Percentiles rank a stretch among this genome's conserved stretches.
phyloP scores from a whole-genome alignment of 2,888 invertebrate species.

The Sphaerophoria rueppellii region DNA sequence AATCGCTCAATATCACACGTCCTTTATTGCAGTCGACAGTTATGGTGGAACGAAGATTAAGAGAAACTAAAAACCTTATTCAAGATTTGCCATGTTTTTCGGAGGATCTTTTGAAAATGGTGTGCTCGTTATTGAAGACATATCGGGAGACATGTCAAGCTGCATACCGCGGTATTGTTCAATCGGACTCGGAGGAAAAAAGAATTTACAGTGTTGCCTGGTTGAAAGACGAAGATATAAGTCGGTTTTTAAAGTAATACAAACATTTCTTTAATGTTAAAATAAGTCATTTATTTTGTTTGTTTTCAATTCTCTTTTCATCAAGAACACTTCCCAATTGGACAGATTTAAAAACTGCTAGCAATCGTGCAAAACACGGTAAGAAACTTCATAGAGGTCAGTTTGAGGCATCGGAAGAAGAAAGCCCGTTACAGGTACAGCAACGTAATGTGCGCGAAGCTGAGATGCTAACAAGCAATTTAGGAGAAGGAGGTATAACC shows the following conservation, averaged over 20 bases:
- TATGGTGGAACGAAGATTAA: constrained; percentile 85
- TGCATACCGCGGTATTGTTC: constrained; percentile 89
- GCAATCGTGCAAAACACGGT: constrained; percentile 76
- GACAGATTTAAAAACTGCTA: constrained; percentile 85
- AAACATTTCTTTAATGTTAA: background rate
- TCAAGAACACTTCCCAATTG: constrained; percentile 90
- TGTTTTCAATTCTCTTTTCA: constrained; percentile 50
- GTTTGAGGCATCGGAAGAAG: constrained; percentile 86
- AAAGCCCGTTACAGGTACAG: constrained; percentile 90
- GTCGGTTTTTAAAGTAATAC: constrained; percentile 90
- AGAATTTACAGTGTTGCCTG: constrained; percentile 92
- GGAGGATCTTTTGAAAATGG: constrained; percentile 88
- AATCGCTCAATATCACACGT: constrained; percentile 85
- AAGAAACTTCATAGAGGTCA: constrained; percentile 79
- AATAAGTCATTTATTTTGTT: background rate
- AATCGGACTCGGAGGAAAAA: constrained; percentile 90
- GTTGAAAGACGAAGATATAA: constrained; percentile 97
- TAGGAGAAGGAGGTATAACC: constrained; percentile 93
- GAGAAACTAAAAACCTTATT: constrained; percentile 87
- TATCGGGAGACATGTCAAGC: constrained; percentile 89
- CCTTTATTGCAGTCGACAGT: constrained; percentile 89
- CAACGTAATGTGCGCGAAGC: constrained; percentile 93
- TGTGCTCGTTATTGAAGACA: constrained; percentile 87
- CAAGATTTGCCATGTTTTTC: constrained; percentile 89
- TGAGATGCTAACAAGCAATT: constrained; percentile 94